Evolutionary conservation across 2,888 invertebrate genomes (phyloP).

Genomic region (Eurois occulta): DNA sequence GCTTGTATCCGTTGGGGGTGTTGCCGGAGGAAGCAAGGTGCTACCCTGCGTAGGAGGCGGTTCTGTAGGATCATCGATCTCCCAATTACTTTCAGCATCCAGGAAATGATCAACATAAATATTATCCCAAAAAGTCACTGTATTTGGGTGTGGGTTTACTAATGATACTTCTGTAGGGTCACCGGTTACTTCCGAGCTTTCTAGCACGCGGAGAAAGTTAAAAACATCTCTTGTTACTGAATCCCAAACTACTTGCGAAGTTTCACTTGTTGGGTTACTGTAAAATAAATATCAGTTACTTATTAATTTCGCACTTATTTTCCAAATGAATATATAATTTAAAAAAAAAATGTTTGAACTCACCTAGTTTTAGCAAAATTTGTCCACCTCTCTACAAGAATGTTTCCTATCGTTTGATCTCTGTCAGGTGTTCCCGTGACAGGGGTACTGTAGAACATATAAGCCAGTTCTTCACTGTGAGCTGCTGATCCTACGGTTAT

Average conservation of each 20-base stretch:
- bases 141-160: slow-evolving; percentile 75
- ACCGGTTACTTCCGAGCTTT: slow-evolving; percentile 71
- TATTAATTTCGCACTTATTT: not conserved
- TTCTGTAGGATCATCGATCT: slow-evolving; percentile 45
- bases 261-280: slow-evolving; percentile 79
- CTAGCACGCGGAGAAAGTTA: slow-evolving; percentile 76
- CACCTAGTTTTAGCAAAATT: slow-evolving; percentile 85
- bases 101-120: slow-evolving; percentile 80
- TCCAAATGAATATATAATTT: too few relatives aligned
- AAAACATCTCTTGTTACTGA: slow-evolving; percentile 72
- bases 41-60: not conserved
- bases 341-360: not conserved
- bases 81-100: slow-evolving; percentile 81
- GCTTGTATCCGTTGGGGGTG: accelerated
- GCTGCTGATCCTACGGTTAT: slow-evolving; percentile 76
- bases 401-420: slow-evolving; percentile 77
- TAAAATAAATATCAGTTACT: slow-evolving; percentile 52
- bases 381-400: slow-evolving; percentile 84
- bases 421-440: slow-evolving; percentile 54
- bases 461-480: slow-evolving; percentile 85
- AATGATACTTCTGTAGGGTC: slow-evolving; percentile 72
- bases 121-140: slow-evolving; percentile 79
- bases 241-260: slow-evolving; percentile 76
- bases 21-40: not conserved
- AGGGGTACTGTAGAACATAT: slow-evolving; percentile 76